Percentiles rank a stretch among this genome's conserved stretches.
Evolutionary conservation across 2,888 invertebrate species (phyloP).

Genomic region (Ectemnius lituratus): DNA sequence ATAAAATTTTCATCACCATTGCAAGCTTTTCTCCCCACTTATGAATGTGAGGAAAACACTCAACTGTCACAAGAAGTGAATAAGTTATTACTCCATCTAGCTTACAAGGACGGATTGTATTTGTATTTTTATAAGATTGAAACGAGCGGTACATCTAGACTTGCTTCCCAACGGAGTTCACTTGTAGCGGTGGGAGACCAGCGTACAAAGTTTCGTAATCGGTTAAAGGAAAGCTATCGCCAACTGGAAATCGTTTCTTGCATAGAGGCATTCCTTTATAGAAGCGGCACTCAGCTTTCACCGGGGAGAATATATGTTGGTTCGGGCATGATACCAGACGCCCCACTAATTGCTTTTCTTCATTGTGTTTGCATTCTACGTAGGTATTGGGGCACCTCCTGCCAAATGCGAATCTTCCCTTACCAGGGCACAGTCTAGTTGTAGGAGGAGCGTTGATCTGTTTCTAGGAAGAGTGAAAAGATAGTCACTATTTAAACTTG

Average conservation of each 20-base stretch:
- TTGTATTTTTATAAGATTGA: too few relatives aligned
- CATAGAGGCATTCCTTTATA: slow-evolving; percentile 81
- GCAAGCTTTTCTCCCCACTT: too few relatives aligned
- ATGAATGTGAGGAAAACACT: too few relatives aligned
- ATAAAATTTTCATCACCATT: slow-evolving; percentile 10
- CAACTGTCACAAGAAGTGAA: neutral
- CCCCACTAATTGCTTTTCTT: slow-evolving; percentile 80
- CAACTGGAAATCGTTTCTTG: slow-evolving; percentile 15
- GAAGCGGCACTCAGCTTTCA: slow-evolving; percentile 85
- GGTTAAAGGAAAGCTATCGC: neutral
- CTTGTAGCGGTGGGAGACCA: neutral
- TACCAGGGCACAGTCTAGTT: slow-evolving; percentile 80
- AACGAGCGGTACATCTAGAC: too few relatives aligned
- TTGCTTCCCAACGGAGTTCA: neutral
- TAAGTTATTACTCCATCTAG: neutral
- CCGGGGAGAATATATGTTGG: slow-evolving; percentile 85
- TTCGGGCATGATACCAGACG: slow-evolving; percentile 86
- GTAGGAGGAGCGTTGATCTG: neutral
- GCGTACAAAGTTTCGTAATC: neutral
- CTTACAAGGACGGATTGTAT: neutral
- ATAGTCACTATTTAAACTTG: too few relatives aligned
- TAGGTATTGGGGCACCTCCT: slow-evolving; percentile 84
- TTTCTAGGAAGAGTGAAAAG: neutral
- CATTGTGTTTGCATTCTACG: slow-evolving; percentile 82
- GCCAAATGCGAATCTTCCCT: slow-evolving; percentile 84